Evolutionary conservation across 2,113 vertebrate genomes (phyloP).

Genomic region (Aleadryas rufinucha): DNA sequence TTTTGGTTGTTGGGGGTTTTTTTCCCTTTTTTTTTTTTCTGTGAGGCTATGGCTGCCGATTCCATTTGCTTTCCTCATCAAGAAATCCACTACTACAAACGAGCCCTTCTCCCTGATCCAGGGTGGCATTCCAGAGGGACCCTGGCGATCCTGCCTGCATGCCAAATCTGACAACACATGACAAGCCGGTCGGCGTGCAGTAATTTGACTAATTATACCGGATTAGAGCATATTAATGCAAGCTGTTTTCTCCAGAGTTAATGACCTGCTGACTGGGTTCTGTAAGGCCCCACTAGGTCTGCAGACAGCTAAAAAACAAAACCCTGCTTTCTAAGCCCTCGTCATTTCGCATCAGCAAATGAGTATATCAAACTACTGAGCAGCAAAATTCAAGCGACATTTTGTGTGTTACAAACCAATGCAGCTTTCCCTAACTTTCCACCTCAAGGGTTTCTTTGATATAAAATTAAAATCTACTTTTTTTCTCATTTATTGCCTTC

Average conservation of each 20-base stretch:
- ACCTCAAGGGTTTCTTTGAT: conserved; percentile 80
- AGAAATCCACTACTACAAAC: conserved; percentile 67
- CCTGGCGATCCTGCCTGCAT: conserved; percentile 77
- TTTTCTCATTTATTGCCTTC: conserved; percentile 35
- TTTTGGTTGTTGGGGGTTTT: fast-evolving
- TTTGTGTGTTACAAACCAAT: conserved; percentile 74
- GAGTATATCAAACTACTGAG: conserved; percentile 81
- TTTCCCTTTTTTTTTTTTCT: background rate
- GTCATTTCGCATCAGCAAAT: conserved; percentile 84
- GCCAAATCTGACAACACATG: conserved; percentile 94
- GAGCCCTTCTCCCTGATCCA: conserved; percentile 70
- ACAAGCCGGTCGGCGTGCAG: conserved; percentile 91
- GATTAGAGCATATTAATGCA: conserved; percentile 99
- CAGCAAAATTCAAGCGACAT: conserved; percentile 81
- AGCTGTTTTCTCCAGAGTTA: conserved; percentile 98
- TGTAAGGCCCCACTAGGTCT: conserved; percentile 78
- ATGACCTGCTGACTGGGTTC: conserved; percentile 88
- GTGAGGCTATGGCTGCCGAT: conserved; percentile 31
- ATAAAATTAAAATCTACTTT: conserved; percentile 73
- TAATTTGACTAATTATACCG: conserved; percentile 99
- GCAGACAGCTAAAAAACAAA: conserved; percentile 81
- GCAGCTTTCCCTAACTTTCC: conserved; percentile 73
- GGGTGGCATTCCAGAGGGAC: conserved; percentile 87
- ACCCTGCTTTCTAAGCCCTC: conserved; percentile 82
- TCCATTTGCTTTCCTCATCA: conserved; percentile 57